Conservation (phyloP, 1,140 invertebrate species). For the Aculops lycopersici region DNA sequence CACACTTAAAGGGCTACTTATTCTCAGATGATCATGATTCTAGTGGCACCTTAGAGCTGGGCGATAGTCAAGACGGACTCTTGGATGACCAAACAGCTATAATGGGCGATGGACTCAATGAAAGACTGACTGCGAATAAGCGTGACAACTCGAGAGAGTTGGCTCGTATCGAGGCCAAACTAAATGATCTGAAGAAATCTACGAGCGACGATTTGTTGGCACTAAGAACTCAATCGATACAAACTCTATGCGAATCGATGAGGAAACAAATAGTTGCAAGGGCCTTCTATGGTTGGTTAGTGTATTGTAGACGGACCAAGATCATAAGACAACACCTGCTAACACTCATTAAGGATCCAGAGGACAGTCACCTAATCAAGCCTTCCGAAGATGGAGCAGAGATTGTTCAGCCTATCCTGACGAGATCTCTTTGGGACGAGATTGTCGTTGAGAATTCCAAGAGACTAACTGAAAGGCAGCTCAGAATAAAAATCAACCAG, state of each 20-base stretch:
- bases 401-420: not conserved
- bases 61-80: too few relatives aligned
- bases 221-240: too few relatives aligned
- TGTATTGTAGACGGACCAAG: conserved; percentile 60
- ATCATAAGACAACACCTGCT: conserved; percentile 65
- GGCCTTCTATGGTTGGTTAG: conserved; percentile 82
- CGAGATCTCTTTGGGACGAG: conserved; percentile 17
- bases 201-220: too few relatives aligned
- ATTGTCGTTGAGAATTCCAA: conserved; percentile 8
- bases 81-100: too few relatives aligned
- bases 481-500: conserved; percentile 37
- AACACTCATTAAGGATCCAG: conserved; percentile 32
- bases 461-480: conserved; percentile 27
- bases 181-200: too few relatives aligned
- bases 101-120: too few relatives aligned
- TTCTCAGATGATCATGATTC: too few relatives aligned
- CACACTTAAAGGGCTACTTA: not conserved
- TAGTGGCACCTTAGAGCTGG: too few relatives aligned
- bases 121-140: too few relatives aligned
- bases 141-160: too few relatives aligned
- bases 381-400: not conserved
- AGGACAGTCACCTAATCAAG: not conserved
- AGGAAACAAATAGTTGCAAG: conserved; percentile 64
- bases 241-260: conserved; percentile 67
- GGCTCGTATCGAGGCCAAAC: too few relatives aligned